These are phyloP conservation scores for Asbolus verrucosus DNA, from an alignment of 1,140 invertebrate genomes.

Conservation along the genomic window DNA sequence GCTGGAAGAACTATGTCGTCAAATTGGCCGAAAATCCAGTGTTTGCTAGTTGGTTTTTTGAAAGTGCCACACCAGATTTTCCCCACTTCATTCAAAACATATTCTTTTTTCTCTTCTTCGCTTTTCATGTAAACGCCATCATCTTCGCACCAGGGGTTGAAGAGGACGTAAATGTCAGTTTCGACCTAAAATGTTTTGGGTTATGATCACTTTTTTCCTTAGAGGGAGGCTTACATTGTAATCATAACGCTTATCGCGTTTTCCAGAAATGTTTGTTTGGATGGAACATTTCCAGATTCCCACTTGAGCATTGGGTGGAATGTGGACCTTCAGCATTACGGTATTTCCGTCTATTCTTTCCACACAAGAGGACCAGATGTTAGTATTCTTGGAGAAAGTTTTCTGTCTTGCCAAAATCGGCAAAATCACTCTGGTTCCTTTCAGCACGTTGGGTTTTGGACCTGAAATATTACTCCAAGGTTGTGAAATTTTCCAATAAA, in stretches of 20 bases:
- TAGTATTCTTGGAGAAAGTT: constrained; percentile 68
- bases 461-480: constrained; percentile 64
- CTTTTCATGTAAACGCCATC: constrained; percentile 78
- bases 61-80: constrained; percentile 81
- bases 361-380: constrained; percentile 73
- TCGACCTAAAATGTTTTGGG: constrained; percentile 62
- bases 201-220: neutral
- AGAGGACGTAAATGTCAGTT: constrained; percentile 78
- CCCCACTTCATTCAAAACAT: constrained; percentile 80
- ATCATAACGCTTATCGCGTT: constrained; percentile 68
- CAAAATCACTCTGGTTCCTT: constrained; percentile 73
- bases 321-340: constrained; percentile 73
- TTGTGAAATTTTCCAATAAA: neutral
- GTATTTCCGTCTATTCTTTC: constrained; percentile 71
- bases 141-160: constrained; percentile 85
- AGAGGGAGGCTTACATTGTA: constrained; percentile 66
- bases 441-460: constrained; percentile 73
- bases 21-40: constrained; percentile 83
- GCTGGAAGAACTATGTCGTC: constrained; percentile 76
- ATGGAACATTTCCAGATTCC: constrained; percentile 77
- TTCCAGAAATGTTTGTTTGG: constrained; percentile 70
- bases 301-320: constrained; percentile 73
- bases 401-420: constrained; percentile 67
- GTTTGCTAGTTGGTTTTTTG: constrained; percentile 73
- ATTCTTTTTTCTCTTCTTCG: constrained; percentile 74